A percentile compares a stretch with the other conserved stretches of the same genome.
Conservation (phyloP, 2,797 vertebrate genomes). For the Propithecus perrieri region DNA sequence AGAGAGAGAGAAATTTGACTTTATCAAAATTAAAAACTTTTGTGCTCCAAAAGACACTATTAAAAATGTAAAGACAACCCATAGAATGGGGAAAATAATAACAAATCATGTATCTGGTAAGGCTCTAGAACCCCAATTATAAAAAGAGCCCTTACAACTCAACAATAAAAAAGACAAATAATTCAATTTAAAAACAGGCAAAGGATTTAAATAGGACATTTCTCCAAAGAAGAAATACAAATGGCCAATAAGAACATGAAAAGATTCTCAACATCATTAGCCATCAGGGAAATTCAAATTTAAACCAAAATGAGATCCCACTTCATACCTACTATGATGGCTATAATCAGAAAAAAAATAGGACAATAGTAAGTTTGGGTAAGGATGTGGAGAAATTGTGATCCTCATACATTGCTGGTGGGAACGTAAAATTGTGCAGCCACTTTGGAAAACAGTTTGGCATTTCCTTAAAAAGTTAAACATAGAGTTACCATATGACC, state of each 20-base stretch:
- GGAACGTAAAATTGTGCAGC: neutral
- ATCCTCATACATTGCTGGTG: neutral
- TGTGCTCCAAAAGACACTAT: neutral
- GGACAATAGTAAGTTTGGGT: neutral
- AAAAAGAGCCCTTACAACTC: neutral
- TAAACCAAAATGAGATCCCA: neutral
- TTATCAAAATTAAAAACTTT: neutral
- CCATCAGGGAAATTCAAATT: neutral
- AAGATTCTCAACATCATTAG: neutral
- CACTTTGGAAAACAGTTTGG: neutral
- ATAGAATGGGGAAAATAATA: neutral
- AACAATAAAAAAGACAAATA: neutral
- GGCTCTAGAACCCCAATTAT: neutral
- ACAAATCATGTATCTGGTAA: neutral
- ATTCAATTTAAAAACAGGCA: neutral
- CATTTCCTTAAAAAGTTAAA: constrained; percentile 31
- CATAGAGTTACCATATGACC: neutral
- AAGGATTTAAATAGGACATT: neutral
- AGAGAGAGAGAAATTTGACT: neutral
- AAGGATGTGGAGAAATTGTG: neutral
- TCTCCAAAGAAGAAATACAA: neutral
- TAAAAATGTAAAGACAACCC: neutral
- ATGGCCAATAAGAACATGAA: neutral
- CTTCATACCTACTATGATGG: neutral
- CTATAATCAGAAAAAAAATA: neutral